Evolutionary conservation across 2,888 invertebrate genomes (phyloP), one percentile per base, ranked within the genome.

Genomic region (Epirrhoe alternata): DNA sequence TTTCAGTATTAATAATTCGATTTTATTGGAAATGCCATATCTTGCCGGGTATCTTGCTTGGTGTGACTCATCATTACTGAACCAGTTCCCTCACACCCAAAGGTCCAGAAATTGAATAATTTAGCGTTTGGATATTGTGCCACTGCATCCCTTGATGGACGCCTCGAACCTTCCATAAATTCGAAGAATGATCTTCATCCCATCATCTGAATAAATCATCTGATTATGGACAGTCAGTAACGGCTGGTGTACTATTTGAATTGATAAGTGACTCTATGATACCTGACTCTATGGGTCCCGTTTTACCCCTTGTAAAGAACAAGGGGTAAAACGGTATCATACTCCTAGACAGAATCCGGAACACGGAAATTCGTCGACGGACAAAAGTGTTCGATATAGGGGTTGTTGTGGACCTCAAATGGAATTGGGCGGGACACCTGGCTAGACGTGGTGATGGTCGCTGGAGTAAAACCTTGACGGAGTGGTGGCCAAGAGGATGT

Each of bases 191-290:
- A 68, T 68, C 17, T 47, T 58, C 35, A 55, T 45, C 52, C 57
- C 62, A 62, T 68, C 58, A 68, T 61, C 33, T 68, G 61, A 65
- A 68, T 68, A 65, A 68, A 65, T 62, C 51, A 65, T 61, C 17
- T 33, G 33, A n/a, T 6, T 14, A 24, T 3, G 31, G 17, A 51
- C 54, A 52, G n/a, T 5, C 0, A 30, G 45, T 16, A 53, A 61
- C 12, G 14, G 66, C 66, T 61, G 38, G 45, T 8, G 14, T 31
- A 50, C 4, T 42, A 12, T 5, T 42, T 42, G 12, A 33, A 5
- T 0, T 42, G 1, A 12, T 42, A 42, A 12, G 38, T 12, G 35
- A 35, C 38, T 24, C 24, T n/a, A n/a, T n/a, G n/a, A n/a, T n/a
- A n/a, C n/a, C n/a, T n/a, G n/a, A n/a, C n/a, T n/a, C n/a, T n/a